Base-by-base conservation (phyloP, 2,888 invertebrate genomes). In the Choristoneura rosaceana region DNA sequence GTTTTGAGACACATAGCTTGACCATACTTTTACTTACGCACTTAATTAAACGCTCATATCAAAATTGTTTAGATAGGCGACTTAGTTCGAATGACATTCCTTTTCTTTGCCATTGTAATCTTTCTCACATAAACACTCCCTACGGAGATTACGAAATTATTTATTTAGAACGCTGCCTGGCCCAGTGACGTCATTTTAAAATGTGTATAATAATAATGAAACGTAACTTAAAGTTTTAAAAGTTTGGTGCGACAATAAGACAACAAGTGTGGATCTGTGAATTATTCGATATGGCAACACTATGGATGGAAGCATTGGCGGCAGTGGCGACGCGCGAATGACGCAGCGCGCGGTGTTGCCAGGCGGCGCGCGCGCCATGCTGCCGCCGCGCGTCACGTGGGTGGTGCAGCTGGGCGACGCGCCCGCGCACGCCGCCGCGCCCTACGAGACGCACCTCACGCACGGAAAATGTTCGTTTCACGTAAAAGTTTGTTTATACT, bases 401-500 rank as follows among this genome's bases (percentile, higher is more conserved):
- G 87, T 94, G 59, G 94, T 95, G 71, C 89, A 94, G 75, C 83
- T 94, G 64, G 92, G 94, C 33, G 94, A 91, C 61, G 85, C 90
- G 58, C 92, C 95, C 34, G 84, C 87, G 9, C 84, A 88, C 74
- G 84, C 84, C 5, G 81, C 82, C 60, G 91, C 89, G 34, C 92
- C 93, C 0, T 93, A 95, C 69, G 95, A 95, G 80, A 87, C 89
- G 55, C 95, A 95, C 81, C 89, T 95, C 52, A 89, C 87, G 74
- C 84, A 88, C 70, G 94, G 90, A 71, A 95, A 95, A 89, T 93
- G 95, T 95, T 87, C 91, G 92, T 90, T 79, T 70, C n/a, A 0
- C 9, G 15, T 55, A 52, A 52, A 8, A 8, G 9, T 17, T 38
- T 7, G 25, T 25, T n/a, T 7, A 15, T n/a, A n/a, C n/a, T 3